phyloP scores from a whole-genome alignment of 2,888 invertebrate genomes.

The Tupiocoris notatus region DNA sequence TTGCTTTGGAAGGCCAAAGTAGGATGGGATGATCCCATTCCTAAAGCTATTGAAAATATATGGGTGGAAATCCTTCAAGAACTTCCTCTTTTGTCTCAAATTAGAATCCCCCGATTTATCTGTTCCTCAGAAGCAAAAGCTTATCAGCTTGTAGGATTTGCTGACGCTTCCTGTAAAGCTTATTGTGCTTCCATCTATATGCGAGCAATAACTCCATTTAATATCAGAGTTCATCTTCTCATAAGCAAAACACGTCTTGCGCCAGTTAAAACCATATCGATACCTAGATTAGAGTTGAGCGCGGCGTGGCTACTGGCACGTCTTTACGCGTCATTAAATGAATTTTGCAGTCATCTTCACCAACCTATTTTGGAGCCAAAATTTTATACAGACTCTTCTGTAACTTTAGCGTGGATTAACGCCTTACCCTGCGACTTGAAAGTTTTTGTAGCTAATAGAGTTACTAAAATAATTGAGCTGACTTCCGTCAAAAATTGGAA shows the following conservation, averaged over 20 bases:
- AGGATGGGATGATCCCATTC: slow-evolving; percentile 15
- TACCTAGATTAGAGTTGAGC: slow-evolving; percentile 12
- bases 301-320: neutral
- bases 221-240: neutral
- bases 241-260: slow-evolving; percentile 4
- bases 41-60: neutral
- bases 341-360: neutral
- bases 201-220: neutral
- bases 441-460: slow-evolving; percentile 18
- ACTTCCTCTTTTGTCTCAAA: neutral
- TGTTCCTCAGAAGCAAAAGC: neutral
- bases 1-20: slow-evolving; percentile 6
- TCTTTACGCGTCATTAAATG: neutral
- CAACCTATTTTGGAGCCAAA: neutral
- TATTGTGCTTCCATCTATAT: slow-evolving; percentile 15
- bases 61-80: neutral
- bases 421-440: slow-evolving; percentile 4
- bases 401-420: slow-evolving; percentile 6
- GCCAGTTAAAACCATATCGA: slow-evolving; percentile 2
- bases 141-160: slow-evolving; percentile 15
- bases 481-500: neutral
- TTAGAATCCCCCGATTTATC: slow-evolving; percentile 13
- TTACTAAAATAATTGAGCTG: neutral
- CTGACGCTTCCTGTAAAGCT: slow-evolving; percentile 5
- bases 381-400: slow-evolving; percentile 10